Base-by-base conservation (phyloP, 1,140 invertebrate species). In the Brachionus rotundiformis region DNA sequence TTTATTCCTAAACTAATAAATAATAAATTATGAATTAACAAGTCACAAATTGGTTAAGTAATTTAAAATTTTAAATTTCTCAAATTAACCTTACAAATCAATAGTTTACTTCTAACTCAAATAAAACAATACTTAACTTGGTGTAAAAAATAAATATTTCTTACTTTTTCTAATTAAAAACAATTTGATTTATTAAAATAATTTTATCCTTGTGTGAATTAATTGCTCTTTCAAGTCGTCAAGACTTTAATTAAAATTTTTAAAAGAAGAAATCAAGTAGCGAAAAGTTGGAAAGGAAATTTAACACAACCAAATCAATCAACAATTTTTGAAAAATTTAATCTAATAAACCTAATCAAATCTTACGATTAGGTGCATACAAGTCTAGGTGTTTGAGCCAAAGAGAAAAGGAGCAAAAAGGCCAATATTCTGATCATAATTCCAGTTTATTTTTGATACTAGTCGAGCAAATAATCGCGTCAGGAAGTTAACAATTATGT, bases 401-500 rank as follows among this genome's bases (percentile, higher is more conserved):
- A n/a, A n/a, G n/a, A n/a, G n/a, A n/a, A n/a, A n/a, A n/a, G 19
- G 6, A 54, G 16, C 23, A 23, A 8, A 54, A 19, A 16, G 19
- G 16, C 47, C n/a, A 19, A n/a, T 25, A 54, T 54, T 25, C 2
- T 54, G 19, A 25, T 5, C 8, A 54, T 16, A 54, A 19, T 54
- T 54, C 23, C 23, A 7, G n/a, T 54, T 54, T 54, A 54, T 54
- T 54, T n/a, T 54, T 19, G 23, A 54, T 54, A 54, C 47, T 54
- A 19, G 47, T 54, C 47, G 47, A 54, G 47, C 47, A 54, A 54
- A 54, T 54, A 54, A 54, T 54, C 47, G 47, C 47, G 29, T 33
- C 61, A 63, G 61, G 61, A 63, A 63, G 61, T 63, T 63, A 29
- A 33, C 29, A 63, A 63, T 63, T 63, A 63, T 63, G 61, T 29